Evolutionary conservation across 2,888 invertebrate species (phyloP).

Genomic region (Lacanobia oleracea): DNA sequence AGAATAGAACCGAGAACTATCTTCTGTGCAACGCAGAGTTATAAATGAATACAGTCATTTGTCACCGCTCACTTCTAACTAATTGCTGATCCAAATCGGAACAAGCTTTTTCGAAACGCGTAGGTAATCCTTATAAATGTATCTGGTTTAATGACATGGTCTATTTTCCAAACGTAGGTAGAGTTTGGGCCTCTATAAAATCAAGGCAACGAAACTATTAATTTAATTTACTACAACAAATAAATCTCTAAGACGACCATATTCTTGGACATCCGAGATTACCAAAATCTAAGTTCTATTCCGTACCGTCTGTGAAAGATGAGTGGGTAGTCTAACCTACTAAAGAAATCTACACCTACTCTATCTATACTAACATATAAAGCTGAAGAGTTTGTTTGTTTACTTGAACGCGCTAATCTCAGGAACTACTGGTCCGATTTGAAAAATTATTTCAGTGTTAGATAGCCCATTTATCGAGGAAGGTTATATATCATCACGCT

Average conservation of each 20-base stretch:
- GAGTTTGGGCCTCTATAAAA: conserved; percentile 4
- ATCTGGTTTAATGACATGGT: too few species aligned
- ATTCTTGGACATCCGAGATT: background rate
- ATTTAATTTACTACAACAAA: background rate
- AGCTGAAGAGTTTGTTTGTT: too few species aligned
- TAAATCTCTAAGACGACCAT: background rate
- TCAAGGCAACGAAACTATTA: background rate
- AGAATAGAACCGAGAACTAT: background rate
- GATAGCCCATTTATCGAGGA: too few species aligned
- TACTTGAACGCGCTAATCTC: too few species aligned
- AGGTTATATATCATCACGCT: too few species aligned
- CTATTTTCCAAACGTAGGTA: too few species aligned
- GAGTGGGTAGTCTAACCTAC: background rate
- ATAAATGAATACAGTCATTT: background rate
- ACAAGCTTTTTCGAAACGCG: conserved; percentile 10
- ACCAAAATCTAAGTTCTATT: conserved; percentile 1
- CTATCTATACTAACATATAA: too few species aligned
- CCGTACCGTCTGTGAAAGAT: background rate
- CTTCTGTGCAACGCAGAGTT: background rate
- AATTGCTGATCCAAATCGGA: conserved; percentile 11
- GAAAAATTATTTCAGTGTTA: too few species aligned
- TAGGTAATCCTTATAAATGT: background rate
- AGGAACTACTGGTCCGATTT: too few species aligned
- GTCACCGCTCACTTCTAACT: conserved; percentile 36
- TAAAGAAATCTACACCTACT: background rate